A percentile compares a stretch with the other conserved stretches of the same genome.
phyloP scores from a whole-genome alignment of 2,797 vertebrate genomes.

The Chanos chanos region DNA sequence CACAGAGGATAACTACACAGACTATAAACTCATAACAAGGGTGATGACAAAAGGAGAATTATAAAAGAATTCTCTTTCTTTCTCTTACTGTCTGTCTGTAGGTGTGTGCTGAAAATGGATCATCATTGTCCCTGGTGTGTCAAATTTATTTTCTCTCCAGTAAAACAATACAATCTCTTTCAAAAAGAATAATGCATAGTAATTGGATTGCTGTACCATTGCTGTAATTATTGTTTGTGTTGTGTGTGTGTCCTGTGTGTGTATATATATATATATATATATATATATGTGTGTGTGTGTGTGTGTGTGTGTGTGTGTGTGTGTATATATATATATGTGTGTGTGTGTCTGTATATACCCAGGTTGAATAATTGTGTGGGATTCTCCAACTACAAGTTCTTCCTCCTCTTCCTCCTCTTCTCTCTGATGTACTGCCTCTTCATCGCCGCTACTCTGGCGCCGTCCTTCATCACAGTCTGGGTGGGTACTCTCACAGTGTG shows the following conservation, averaged over 20 bases:
- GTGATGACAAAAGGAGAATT: conserved; percentile 8
- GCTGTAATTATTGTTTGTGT: background rate
- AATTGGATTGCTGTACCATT: background rate
- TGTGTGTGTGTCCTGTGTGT: background rate
- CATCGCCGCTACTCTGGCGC: conserved; percentile 77
- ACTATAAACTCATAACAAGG: too few relatives aligned
- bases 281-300: background rate
- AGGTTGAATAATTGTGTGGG: conserved; percentile 90
- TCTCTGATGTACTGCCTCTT: conserved; percentile 82
- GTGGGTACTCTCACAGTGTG: conserved; percentile 73
- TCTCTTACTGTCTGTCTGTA: conserved; percentile 47
- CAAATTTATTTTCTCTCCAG: too few relatives aligned
- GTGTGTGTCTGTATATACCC: conserved; percentile 28
- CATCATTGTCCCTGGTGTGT: conserved; percentile 85
- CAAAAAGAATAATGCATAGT: too few relatives aligned
- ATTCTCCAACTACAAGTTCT: conserved; percentile 89
- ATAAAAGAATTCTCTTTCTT: conserved; percentile 11
- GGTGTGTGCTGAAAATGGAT: conserved; percentile 85
- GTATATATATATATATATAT: background rate
- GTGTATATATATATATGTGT: background rate
- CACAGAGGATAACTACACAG: too few relatives aligned
- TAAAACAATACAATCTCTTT: too few relatives aligned
- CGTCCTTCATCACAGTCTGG: conserved; percentile 85
- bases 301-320: conserved; percentile 20
- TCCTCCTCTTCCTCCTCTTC: conserved; percentile 83